Evolutionary conservation across 2,888 invertebrate species (phyloP).

Genomic region (Lochmaea crataegi): DNA sequence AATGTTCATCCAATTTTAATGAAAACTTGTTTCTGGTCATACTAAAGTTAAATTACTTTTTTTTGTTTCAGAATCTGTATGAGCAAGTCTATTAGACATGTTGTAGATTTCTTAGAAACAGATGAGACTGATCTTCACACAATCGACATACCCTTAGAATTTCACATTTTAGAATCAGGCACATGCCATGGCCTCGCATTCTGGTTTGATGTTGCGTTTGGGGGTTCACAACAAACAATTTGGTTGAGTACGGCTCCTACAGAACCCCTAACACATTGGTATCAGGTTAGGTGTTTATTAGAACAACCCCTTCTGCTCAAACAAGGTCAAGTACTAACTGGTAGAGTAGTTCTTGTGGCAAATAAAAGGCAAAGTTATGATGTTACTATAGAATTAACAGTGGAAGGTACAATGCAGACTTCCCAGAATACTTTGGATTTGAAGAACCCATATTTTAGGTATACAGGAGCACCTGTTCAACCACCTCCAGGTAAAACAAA

Average conservation of each 20-base stretch:
- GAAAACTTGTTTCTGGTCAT: too few species aligned
- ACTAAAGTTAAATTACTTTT: slow-evolving; percentile 34
- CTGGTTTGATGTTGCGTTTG: slow-evolving; percentile 99
- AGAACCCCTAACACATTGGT: slow-evolving; percentile 97
- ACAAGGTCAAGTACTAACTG: slow-evolving; percentile 91
- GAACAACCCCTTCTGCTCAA: slow-evolving; percentile 95
- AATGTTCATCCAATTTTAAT: too few species aligned
- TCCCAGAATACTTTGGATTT: slow-evolving; percentile 94
- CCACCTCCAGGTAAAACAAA: slow-evolving; percentile 77
- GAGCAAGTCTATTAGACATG: slow-evolving; percentile 92
- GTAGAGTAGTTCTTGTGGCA: slow-evolving; percentile 87
- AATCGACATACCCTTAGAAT: slow-evolving; percentile 95
- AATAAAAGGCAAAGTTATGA: slow-evolving; percentile 99
- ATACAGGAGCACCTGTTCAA: slow-evolving; percentile 91
- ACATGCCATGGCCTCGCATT: slow-evolving; percentile 98
- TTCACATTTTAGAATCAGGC: slow-evolving; percentile 91
- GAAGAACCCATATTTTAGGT: slow-evolving; percentile 98
- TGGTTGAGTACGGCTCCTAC: slow-evolving; percentile 99
- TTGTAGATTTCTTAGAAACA: slow-evolving; percentile 93
- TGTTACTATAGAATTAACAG: slow-evolving; percentile 92
- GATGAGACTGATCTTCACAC: slow-evolving; percentile 93
- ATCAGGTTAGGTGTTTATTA: slow-evolving; percentile 79
- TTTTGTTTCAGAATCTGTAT: slow-evolving; percentile 98
- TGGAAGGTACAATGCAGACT: slow-evolving; percentile 88
- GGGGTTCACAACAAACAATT: slow-evolving; percentile 88